These are phyloP conservation scores for Orchestes rusci DNA, from an alignment of 2,888 invertebrate species.

Conservation along the genomic window DNA sequence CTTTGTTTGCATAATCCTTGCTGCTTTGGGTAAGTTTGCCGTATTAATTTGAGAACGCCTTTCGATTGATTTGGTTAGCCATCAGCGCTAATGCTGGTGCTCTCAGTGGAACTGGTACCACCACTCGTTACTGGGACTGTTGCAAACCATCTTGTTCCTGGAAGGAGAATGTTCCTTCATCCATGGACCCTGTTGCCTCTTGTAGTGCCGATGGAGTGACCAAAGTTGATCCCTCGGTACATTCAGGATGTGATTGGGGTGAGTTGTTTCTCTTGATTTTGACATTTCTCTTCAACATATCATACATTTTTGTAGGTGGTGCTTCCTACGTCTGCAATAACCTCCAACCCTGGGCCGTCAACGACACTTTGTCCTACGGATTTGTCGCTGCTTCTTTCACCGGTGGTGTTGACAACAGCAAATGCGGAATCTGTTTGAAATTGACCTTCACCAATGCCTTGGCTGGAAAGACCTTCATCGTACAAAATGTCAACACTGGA, in stretches of 20 bases:
- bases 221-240: conserved; percentile 8
- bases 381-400: conserved; percentile 28
- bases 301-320: too few relatives aligned
- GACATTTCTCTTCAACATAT: too few relatives aligned
- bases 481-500: conserved; percentile 24
- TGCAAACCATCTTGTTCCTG: conserved; percentile 27
- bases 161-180: conserved; percentile 20
- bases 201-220: conserved; percentile 20
- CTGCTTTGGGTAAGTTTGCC: too few relatives aligned
- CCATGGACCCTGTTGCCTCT: conserved; percentile 12
- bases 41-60: too few relatives aligned
- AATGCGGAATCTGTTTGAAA: conserved; percentile 24
- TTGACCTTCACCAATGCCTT: conserved; percentile 16
- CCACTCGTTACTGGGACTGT: conserved; percentile 29
- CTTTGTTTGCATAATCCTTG: too few relatives aligned
- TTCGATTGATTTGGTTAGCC: too few relatives aligned
- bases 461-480: conserved; percentile 18
- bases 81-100: conserved; percentile 1
- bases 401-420: conserved; percentile 22
- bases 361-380: conserved; percentile 25
- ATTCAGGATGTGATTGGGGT: conserved; percentile 23
- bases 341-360: conserved; percentile 26
- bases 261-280: too few relatives aligned
- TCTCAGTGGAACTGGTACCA: conserved; percentile 23
- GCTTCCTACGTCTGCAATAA: conserved; percentile 25